A percentile compares a stretch with the other conserved stretches of the same genome.
phyloP scores from a whole-genome alignment of 1,140 invertebrate genomes.

The Carcinoscorpius rotundicauda region DNA sequence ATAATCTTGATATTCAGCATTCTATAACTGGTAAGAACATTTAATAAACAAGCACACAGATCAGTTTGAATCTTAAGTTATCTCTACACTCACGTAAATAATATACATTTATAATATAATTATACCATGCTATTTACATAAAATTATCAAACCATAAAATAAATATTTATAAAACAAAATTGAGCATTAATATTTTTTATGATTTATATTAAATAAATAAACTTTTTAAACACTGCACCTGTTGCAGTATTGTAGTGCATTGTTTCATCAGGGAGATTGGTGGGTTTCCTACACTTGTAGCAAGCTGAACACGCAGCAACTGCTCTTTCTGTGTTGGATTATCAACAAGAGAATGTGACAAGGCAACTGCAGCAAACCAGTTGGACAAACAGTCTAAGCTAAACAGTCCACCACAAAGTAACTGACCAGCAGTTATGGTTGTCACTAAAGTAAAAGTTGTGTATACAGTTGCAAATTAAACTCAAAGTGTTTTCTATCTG shows the following conservation, averaged over 20 bases:
- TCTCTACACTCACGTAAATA: too few relatives aligned
- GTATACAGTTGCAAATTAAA: neutral
- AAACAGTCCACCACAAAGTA: constrained; percentile 90
- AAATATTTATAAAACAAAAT: too few relatives aligned
- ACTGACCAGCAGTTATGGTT: constrained; percentile 55
- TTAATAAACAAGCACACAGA: too few relatives aligned
- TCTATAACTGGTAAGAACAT: too few relatives aligned
- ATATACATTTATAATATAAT: too few relatives aligned
- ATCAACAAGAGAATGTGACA: constrained; percentile 82
- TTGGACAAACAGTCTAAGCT: constrained; percentile 83
- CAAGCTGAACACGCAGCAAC: constrained; percentile 78
- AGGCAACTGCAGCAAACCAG: constrained; percentile 87
- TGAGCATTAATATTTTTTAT: too few relatives aligned
- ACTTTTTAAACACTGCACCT: constrained; percentile 31
- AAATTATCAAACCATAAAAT: too few relatives aligned
- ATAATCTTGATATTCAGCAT: too few relatives aligned
- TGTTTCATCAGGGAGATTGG: constrained; percentile 81
- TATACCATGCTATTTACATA: too few relatives aligned
- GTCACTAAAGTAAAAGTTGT: constrained; percentile 25
- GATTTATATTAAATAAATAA: too few relatives aligned
- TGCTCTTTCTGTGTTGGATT: constrained; percentile 83
- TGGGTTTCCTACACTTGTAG: constrained; percentile 66
- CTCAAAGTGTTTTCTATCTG: neutral
- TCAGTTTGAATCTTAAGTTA: too few relatives aligned
- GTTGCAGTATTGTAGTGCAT: constrained; percentile 67